These are phyloP conservation scores for Eulimnadia texana DNA, from an alignment of 1,140 invertebrate species.

Conservation along the genomic window DNA sequence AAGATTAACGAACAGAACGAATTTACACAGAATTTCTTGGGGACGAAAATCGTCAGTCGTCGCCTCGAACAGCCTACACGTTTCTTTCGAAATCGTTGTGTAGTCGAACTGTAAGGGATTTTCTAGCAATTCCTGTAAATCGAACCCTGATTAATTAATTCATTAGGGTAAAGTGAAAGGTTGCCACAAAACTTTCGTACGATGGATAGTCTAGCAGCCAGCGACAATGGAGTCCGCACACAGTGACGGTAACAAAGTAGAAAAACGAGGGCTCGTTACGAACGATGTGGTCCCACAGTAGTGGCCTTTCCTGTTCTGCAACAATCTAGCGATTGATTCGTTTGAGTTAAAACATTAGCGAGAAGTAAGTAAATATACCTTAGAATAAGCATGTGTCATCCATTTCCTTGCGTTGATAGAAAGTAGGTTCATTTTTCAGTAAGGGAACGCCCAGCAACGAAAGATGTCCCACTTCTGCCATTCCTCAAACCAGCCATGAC, in stretches of 20 bases:
- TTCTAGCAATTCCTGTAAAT: background rate
- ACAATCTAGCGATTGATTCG: constrained; percentile 32
- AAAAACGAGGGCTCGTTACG: constrained; percentile 58
- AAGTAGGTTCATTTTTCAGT: constrained; percentile 45
- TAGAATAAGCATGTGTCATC: constrained; percentile 58
- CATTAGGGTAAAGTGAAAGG: background rate
- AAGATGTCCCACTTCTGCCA: constrained; percentile 63
- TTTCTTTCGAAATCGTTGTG: background rate
- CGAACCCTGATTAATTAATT: background rate
- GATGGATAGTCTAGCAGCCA: constrained; percentile 45
- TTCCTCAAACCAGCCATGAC: constrained; percentile 78
- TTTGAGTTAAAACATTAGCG: background rate
- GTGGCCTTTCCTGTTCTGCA: constrained; percentile 55
- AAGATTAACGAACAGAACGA: background rate
- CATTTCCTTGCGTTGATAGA: constrained; percentile 59
- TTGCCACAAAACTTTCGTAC: constrained; percentile 43
- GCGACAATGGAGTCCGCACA: constrained; percentile 49
- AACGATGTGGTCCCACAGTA: constrained; percentile 69
- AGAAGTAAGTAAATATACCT: constrained; percentile 32
- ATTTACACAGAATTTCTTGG: background rate
- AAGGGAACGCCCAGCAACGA: constrained; percentile 68
- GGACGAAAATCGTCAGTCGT: background rate
- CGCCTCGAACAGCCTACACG: background rate
- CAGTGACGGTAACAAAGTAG: constrained; percentile 55
- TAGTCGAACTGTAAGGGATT: background rate